Base-by-base conservation (phyloP, 92 coral and sea anemone species). In the Parazoanthus swiftii region DNA sequence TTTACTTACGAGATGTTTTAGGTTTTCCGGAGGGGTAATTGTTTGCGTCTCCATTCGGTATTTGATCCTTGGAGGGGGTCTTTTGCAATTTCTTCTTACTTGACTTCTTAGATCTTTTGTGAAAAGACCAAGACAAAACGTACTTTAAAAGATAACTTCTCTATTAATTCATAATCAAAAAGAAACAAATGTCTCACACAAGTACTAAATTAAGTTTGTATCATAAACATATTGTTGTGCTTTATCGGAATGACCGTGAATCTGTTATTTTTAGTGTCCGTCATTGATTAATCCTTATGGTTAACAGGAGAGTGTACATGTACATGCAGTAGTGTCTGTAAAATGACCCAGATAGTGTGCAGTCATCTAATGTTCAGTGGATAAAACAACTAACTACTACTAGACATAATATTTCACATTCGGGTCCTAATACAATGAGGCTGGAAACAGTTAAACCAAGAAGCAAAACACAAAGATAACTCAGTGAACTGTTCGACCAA, bases 101-200 rank as follows among this genome's bases (percentile, higher is more conserved):
- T 84, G 89, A 72, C 72, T 91, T 9, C 67, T 85, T 58, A 81
- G 94, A 26, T 73, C 86, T 35, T 71, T 95, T 80, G 43, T 15
- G 21, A 36, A 80, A 8, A 77, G 35, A 77, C 37, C 70, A 5
- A 36, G 73, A 46, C 8, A 16, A 58, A 56, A 18, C 16, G 59
- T 11, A 54, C 59, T 11, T 63, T 63, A 63, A 63, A 21, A 0
- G 8, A 63, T 1, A 13, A 54, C 16, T 13, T 54, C 20, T 46
- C 0, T 46, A 6, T 46, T 6, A 6, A 5, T 46, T 46, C 2
- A 54, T 13, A 54, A 54, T 54, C 59, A 54, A 13, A 54, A 54
- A 54, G 14, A 0, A 11, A 14, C 33, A 13, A 54, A 18, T 54
- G 59, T 15, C 3, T 54, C 4, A 54, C 20, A 54, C 14, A 54